Evolutionary conservation across 2,888 invertebrate species (phyloP).

Genomic region (Podotricha telesiphe): DNA sequence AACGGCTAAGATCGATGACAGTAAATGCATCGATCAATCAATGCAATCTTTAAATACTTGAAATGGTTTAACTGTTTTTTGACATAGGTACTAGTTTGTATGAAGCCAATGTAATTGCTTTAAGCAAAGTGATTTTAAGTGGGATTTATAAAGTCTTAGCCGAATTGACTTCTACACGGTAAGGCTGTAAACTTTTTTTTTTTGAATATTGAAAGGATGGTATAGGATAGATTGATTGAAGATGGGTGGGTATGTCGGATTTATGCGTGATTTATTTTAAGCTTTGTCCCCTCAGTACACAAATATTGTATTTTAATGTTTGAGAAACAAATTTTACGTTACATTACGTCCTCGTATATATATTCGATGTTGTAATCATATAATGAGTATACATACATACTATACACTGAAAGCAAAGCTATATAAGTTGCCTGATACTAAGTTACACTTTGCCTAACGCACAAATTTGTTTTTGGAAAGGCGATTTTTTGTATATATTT

Average conservation of each 20-base stretch:
- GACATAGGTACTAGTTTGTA: constrained; percentile 1
- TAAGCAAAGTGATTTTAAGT: constrained; percentile 1
- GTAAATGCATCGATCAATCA: constrained; percentile 3
- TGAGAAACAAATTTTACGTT: background rate
- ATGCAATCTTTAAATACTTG: background rate
- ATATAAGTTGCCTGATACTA: background rate
- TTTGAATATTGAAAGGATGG: background rate
- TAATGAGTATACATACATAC: background rate
- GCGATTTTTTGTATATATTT: background rate
- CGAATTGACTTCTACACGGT: constrained; percentile 9
- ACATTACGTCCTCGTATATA: background rate
- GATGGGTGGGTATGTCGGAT: background rate
- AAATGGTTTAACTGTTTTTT: background rate
- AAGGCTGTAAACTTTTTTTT: constrained; percentile 4
- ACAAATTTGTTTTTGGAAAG: constrained; percentile 2
- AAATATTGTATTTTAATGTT: background rate
- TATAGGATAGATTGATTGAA: too few species aligned
- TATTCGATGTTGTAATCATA: background rate
- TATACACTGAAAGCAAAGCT: background rate
- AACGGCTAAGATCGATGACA: background rate
- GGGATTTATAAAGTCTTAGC: constrained; percentile 19
- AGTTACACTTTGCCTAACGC: constrained; percentile 7
- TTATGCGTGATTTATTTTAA: background rate
- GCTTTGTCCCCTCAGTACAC: constrained; percentile 6
- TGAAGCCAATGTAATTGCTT: constrained; percentile 11